Conservation (phyloP, 2,888 invertebrate species). For the Leucophenga montana region DNA sequence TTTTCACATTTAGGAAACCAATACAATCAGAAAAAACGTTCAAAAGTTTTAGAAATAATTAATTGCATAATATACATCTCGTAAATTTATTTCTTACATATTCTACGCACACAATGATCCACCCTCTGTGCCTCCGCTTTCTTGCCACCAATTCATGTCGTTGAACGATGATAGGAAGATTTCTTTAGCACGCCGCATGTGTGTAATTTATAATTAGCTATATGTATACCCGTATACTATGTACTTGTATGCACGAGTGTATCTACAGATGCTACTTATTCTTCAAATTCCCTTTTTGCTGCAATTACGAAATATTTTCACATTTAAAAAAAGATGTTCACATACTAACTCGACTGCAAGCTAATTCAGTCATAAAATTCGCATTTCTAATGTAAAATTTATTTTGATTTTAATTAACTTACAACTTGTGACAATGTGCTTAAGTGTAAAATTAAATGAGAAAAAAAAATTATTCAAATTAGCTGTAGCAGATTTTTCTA, state of each 20-base stretch:
- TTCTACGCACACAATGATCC: too few species aligned
- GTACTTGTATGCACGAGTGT: background rate
- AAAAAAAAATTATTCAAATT: background rate
- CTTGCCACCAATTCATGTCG: too few species aligned
- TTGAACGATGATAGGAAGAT: background rate
- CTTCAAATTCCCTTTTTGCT: background rate
- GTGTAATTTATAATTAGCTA: slow-evolving; percentile 20
- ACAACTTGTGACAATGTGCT: background rate
- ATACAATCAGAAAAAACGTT: too few species aligned
- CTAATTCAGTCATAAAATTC: background rate
- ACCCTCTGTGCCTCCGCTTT: too few species aligned
- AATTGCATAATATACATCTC: too few species aligned
- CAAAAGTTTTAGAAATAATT: too few species aligned
- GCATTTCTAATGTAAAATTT: background rate
- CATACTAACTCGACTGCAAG: too few species aligned
- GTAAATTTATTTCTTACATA: too few species aligned
- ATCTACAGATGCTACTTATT: background rate
- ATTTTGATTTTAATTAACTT: background rate
- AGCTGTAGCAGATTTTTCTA: too few species aligned
- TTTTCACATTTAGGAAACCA: too few species aligned
- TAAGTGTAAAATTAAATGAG: background rate
- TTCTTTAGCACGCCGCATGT: slow-evolving; percentile 4
- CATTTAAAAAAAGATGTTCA: too few species aligned
- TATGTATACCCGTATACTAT: background rate
- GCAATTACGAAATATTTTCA: slow-evolving; percentile 16